Base-by-base conservation (phyloP, 1,140 invertebrate species). In the Andrena cerasifolii region DNA sequence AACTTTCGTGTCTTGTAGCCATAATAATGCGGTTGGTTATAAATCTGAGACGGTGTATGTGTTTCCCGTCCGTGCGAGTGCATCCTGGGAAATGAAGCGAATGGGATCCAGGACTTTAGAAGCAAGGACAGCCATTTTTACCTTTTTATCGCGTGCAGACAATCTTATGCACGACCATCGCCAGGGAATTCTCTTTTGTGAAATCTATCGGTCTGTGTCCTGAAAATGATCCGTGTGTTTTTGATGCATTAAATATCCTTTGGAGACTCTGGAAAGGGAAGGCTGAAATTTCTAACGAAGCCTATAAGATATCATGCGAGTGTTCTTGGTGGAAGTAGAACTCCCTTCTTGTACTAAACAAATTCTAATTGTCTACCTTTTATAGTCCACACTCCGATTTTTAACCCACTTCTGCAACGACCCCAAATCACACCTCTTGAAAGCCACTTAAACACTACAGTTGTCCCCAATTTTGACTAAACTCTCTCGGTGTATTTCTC, bases 31-130 rank as follows among this genome's bases (percentile, higher is more conserved):
- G 36, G 45, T 33, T 26, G 16, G 16, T 59, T 59, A 43, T 68
- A 76, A 76, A 76, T 76, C 63, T 76, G 53, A 36, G 51, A 66
- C 49, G 18, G 43, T 76, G 45, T 45, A 58, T 65, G 63, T 49
- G 73, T 36, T 67, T 21, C 63, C 1, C 14, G 40, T 47, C 73
- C 28, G 28, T 47, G 36, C 33, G n/a, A 12, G 28, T 16, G 65
- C 53, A 65, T 76, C 73, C 73, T 76, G 73, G 73, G 65, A 68
- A 76, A 76, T 76, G 63, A 76, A 68, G 40, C 53, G 73, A 28
- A 68, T 76, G 73, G 53, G 40, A 58, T 47, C 21, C 21, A 21
- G 31, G 31, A 68, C 10, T 56, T 68, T 76, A 51, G 59, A 76
- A 58, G 73, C 73, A 76, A 68, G 73, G 65, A 59, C 63, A 68